A percentile compares a stretch with the other conserved stretches of the same genome.
Conservation (phyloP, 92 coral and sea anemone species). For the Blastomussa wellsi region DNA sequence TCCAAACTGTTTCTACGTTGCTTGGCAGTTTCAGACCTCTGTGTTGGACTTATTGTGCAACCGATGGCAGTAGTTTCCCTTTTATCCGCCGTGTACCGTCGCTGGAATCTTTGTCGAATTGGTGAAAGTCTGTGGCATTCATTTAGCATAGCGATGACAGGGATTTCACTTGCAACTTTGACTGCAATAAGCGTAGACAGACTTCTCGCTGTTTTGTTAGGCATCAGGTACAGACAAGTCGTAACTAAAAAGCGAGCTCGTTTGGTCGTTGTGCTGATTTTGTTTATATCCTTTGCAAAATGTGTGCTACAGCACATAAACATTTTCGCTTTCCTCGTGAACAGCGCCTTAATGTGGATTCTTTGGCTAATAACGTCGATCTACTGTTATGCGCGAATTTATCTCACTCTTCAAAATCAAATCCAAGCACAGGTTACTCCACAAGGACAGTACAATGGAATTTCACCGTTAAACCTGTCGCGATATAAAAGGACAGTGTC, state of each 20-base stretch:
- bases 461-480: background rate
- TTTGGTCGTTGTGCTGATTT: background rate
- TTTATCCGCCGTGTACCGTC: background rate
- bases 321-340: background rate
- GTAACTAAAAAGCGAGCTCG: background rate
- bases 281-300: background rate
- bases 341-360: background rate
- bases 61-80: background rate
- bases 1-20: conserved; percentile 31
- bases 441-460: too few species aligned
- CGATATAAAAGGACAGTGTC: background rate
- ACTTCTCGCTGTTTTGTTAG: background rate
- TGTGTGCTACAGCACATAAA: background rate
- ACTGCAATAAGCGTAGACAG: conserved; percentile 12
- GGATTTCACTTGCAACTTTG: background rate
- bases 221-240: background rate
- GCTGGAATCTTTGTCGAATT: background rate
- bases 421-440: too few species aligned
- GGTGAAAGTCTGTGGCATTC: background rate
- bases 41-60: conserved; percentile 40
- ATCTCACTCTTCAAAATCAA: too few species aligned
- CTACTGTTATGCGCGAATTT: too few species aligned
- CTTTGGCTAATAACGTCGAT: background rate
- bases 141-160: background rate
- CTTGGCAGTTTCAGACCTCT: conserved; percentile 38